Evolutionary conservation across 2,797 vertebrate species (phyloP).

Genomic region (Darevskia mixta): DNA sequence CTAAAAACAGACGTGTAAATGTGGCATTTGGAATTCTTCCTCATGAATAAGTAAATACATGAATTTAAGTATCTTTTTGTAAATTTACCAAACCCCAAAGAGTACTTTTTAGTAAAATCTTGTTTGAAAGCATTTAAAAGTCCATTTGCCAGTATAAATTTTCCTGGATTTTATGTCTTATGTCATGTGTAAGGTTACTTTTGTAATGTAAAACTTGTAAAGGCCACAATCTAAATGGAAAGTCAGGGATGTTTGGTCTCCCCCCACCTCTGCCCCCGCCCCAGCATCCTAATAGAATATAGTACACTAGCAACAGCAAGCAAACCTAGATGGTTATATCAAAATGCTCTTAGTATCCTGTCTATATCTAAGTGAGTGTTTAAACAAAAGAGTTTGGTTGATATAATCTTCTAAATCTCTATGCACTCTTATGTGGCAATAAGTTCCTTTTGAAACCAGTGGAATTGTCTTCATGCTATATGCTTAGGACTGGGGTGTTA

Average conservation of each 20-base stretch:
- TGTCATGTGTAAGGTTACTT: not conserved
- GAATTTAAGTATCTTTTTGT: not conserved
- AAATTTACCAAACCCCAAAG: not conserved
- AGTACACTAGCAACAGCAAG: not conserved
- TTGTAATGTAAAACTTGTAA: not conserved
- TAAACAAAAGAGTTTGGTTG: not conserved
- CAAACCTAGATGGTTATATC: not conserved
- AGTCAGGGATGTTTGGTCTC: not conserved
- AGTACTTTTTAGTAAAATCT: not conserved
- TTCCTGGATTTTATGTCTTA: not conserved
- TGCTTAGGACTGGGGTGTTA: not conserved
- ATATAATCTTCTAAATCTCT: not conserved
- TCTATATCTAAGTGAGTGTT: not conserved
- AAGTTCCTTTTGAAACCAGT: not conserved
- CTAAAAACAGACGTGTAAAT: not conserved
- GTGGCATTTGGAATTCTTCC: not conserved
- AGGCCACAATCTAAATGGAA: not conserved
- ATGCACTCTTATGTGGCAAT: not conserved
- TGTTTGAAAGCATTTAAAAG: conserved; percentile 1
- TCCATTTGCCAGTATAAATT: not conserved
- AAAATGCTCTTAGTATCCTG: not conserved
- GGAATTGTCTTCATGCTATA: not conserved
- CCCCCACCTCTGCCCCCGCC: fast-evolving
- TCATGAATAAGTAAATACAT: not conserved
- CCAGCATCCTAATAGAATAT: not conserved